phyloP scores from a whole-genome alignment of 2,797 vertebrate species.

The Graptemys geographica region DNA sequence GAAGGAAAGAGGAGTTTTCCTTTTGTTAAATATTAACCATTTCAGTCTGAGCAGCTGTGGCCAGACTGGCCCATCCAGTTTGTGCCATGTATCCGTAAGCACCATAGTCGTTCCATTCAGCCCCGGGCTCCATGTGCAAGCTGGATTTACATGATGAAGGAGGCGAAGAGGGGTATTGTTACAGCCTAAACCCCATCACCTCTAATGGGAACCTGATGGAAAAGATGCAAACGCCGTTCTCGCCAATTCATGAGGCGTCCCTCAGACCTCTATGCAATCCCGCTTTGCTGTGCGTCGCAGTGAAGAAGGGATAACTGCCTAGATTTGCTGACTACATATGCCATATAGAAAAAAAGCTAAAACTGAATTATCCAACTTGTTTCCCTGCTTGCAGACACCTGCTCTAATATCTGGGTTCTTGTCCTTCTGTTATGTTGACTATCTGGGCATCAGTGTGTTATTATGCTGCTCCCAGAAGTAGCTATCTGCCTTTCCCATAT shows the following conservation, averaged over 20 bases:
- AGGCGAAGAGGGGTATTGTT: not conserved
- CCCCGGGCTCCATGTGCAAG: not conserved
- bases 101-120: not conserved
- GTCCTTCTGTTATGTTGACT: too few species aligned
- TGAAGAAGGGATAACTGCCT: accelerated
- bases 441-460: too few species aligned
- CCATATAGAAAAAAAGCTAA: accelerated
- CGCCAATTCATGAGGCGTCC: not conserved
- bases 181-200: not conserved
- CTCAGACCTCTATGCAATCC: not conserved
- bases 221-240: not conserved
- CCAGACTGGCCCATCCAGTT: not conserved
- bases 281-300: accelerated
- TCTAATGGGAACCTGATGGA: not conserved
- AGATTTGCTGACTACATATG: not conserved
- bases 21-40: not conserved
- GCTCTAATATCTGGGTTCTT: not conserved
- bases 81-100: not conserved
- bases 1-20: not conserved
- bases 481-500: too few species aligned
- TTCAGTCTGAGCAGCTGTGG: not conserved
- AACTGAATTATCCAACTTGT: not conserved
- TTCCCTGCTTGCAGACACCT: not conserved
- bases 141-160: not conserved
- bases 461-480: too few species aligned